These are phyloP conservation scores for Pogonocichla stellata DNA, from an alignment of 2,113 vertebrate species.

Conservation along the genomic window DNA sequence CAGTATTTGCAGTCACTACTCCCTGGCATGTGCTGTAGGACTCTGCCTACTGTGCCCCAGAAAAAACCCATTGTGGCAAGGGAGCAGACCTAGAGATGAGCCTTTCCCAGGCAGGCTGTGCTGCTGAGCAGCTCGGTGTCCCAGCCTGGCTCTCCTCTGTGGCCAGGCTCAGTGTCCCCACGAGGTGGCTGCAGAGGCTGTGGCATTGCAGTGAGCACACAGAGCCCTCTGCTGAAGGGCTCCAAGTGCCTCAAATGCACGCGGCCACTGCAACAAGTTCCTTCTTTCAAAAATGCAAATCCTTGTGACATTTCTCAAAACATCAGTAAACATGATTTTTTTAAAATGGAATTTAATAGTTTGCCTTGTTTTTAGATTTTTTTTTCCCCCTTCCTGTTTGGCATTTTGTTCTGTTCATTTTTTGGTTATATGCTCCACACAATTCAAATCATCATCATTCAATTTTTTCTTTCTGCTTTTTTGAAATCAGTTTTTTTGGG, in stretches of 20 bases:
- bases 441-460: not conserved
- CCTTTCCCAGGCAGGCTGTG: not conserved
- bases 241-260: fast-evolving
- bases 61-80: not conserved
- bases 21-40: fast-evolving
- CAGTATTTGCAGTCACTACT: not conserved
- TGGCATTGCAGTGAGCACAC: fast-evolving
- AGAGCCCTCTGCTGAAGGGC: fast-evolving
- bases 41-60: not conserved
- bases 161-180: not conserved
- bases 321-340: not conserved
- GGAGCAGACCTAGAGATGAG: not conserved
- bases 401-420: not conserved
- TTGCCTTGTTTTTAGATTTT: fast-evolving
- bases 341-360: not conserved
- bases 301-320: not conserved
- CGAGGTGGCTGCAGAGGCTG: conserved; percentile 61
- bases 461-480: not conserved
- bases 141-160: fast-evolving
- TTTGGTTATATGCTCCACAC: not conserved
- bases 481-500: not conserved
- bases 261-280: fast-evolving
- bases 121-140: fast-evolving
- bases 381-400: not conserved
- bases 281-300: not conserved